A percentile compares a stretch with the other conserved stretches of the same genome.
These are phyloP conservation scores for Sebastes kiyomatsui DNA, from an alignment of 2,797 vertebrate genomes.

Conservation along the genomic window DNA sequence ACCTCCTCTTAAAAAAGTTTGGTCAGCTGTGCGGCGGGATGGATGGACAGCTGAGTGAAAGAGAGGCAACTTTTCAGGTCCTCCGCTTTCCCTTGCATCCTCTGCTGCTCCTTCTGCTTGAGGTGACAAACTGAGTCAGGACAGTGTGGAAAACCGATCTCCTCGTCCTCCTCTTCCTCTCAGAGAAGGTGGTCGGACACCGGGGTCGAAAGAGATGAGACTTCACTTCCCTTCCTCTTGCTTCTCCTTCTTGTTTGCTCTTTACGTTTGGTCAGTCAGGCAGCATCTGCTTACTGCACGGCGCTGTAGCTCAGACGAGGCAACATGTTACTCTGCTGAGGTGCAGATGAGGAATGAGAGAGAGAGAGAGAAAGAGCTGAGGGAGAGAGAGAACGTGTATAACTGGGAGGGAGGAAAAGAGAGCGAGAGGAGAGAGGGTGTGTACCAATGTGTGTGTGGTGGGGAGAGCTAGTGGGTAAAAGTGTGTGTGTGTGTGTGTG, in stretches of 20 bases:
- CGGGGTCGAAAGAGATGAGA: conserved; percentile 24
- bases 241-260: conserved; percentile 18
- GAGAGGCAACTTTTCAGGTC: conserved; percentile 52
- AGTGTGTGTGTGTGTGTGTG: conserved; percentile 34
- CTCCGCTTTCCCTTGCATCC: conserved; percentile 43
- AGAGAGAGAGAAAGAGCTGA: conserved; percentile 30
- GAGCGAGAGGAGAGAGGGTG: conserved; percentile 58
- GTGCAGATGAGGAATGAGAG: conserved; percentile 72
- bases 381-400: conserved; percentile 37
- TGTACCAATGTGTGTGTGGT: conserved; percentile 51
- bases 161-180: conserved; percentile 21
- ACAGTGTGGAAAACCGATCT: conserved; percentile 24
- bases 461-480: conserved; percentile 35
- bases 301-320: conserved; percentile 43
- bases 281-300: conserved; percentile 37
- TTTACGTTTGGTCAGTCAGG: conserved; percentile 31
- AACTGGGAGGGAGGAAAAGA: conserved; percentile 54
- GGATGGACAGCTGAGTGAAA: conserved; percentile 16
- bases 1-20: conserved; percentile 50
- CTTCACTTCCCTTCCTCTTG: not conserved
- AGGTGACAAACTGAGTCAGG: conserved; percentile 56
- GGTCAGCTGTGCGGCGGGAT: conserved; percentile 10
- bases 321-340: conserved; percentile 71
- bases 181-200: conserved; percentile 21
- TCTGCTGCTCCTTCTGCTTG: conserved; percentile 34